phyloP scores from a whole-genome alignment of 2,888 invertebrate genomes.

The Sarcophaga subvicina region DNA sequence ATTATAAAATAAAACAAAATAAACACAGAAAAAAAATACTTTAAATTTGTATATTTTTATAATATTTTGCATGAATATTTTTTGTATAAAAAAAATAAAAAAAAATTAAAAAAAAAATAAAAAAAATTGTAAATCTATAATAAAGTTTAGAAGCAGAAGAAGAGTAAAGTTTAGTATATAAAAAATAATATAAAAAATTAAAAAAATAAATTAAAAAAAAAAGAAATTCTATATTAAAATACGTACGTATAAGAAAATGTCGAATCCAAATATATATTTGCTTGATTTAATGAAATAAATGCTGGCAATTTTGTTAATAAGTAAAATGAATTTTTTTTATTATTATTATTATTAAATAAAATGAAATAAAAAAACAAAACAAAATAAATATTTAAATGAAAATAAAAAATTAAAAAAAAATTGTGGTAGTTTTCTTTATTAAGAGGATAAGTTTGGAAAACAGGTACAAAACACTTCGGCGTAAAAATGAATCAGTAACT shows the following conservation, averaged over 20 bases:
- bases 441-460: too few relatives aligned
- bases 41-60: slow-evolving; percentile 65
- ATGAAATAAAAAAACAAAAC: slow-evolving; percentile 51
- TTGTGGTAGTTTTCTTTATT: too few relatives aligned
- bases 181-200: slow-evolving; percentile 27
- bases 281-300: slow-evolving; percentile 65
- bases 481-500: too few relatives aligned
- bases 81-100: neutral
- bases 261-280: slow-evolving; percentile 69
- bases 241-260: slow-evolving; percentile 48
- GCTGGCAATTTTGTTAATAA: slow-evolving; percentile 68
- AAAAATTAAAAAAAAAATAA: slow-evolving; percentile 17
- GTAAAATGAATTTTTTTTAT: slow-evolving; percentile 54
- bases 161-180: slow-evolving; percentile 15
- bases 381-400: slow-evolving; percentile 59
- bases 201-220: slow-evolving; percentile 25
- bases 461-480: too few relatives aligned
- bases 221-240: neutral
- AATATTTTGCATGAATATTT: slow-evolving; percentile 63
- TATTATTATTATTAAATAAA: slow-evolving; percentile 60
- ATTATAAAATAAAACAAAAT: slow-evolving; percentile 8
- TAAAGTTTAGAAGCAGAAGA: neutral
- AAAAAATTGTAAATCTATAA: slow-evolving; percentile 60
- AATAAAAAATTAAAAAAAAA: slow-evolving; percentile 17
- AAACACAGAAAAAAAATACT: slow-evolving; percentile 2